These are phyloP conservation scores for Drosophila willistoni DNA, from an alignment of 1,140 invertebrate genomes.

Conservation along the genomic window DNA sequence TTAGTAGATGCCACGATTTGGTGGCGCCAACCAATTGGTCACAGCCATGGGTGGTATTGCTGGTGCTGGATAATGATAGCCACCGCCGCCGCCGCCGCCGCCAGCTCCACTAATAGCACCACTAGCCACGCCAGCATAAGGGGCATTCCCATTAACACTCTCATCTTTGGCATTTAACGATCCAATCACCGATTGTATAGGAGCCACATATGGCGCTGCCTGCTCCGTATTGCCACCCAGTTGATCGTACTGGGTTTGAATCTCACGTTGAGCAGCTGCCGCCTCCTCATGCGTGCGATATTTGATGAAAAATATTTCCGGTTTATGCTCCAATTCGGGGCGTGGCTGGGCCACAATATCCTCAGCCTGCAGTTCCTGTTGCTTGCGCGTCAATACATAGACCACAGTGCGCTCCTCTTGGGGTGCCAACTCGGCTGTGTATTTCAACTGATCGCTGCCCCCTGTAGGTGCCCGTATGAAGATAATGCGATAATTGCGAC, in stretches of 20 bases:
- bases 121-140: no score
- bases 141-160: neutral
- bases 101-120: no score
- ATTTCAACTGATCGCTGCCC: slow-evolving; percentile 85
- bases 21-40: slow-evolving; percentile 42
- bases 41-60: slow-evolving; percentile 20
- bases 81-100: neutral
- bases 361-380: slow-evolving; percentile 56
- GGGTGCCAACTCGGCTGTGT: slow-evolving; percentile 86
- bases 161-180: slow-evolving; percentile 26
- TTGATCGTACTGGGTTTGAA: slow-evolving; percentile 74
- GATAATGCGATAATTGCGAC: slow-evolving; percentile 93
- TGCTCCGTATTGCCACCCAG: slow-evolving; percentile 69
- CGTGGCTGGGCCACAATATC: slow-evolving; percentile 82
- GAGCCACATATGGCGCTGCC: slow-evolving; percentile 58
- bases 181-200: slow-evolving; percentile 65
- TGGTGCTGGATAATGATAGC: slow-evolving; percentile 49
- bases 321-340: slow-evolving; percentile 86
- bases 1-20: slow-evolving; percentile 17
- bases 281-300: slow-evolving; percentile 87
- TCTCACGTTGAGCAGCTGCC: slow-evolving; percentile 66
- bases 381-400: slow-evolving; percentile 90
- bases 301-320: slow-evolving; percentile 89
- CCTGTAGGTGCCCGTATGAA: slow-evolving; percentile 91
- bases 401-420: slow-evolving; percentile 93